These are phyloP conservation scores for Timandra comae DNA, from an alignment of 2,888 invertebrate genomes.

Conservation along the genomic window DNA sequence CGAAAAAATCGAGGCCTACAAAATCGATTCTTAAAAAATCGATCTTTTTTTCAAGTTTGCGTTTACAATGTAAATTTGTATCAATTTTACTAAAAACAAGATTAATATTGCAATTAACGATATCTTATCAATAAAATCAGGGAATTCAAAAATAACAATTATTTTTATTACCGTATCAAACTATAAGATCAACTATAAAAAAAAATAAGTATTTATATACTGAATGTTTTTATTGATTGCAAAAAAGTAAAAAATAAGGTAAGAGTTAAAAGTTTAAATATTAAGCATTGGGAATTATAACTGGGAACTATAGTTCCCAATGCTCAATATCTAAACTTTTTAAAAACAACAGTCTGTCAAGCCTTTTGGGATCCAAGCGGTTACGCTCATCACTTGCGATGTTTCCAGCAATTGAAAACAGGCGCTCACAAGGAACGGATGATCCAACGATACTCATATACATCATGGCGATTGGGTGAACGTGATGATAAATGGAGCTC, in stretches of 20 bases:
- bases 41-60: slow-evolving; percentile 1
- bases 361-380: slow-evolving; percentile 21
- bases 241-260: background rate
- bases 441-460: slow-evolving; percentile 19
- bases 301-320: slow-evolving; percentile 5
- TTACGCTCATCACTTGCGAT: slow-evolving; percentile 23
- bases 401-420: slow-evolving; percentile 5
- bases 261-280: background rate
- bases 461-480: slow-evolving; percentile 25
- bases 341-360: slow-evolving; percentile 21
- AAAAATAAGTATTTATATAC: slow-evolving; percentile 1
- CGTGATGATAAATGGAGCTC: slow-evolving; percentile 26
- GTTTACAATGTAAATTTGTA: slow-evolving; percentile 2
- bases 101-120: slow-evolving; percentile 3
- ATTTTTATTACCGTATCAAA: slow-evolving; percentile 8
- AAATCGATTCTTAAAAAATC: slow-evolving; percentile 1
- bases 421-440: slow-evolving; percentile 16
- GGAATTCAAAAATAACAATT: slow-evolving; percentile 1
- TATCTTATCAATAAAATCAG: slow-evolving; percentile 2
- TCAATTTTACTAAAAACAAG: slow-evolving; percentile 6
- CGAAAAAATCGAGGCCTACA: slow-evolving; percentile 3
- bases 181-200: slow-evolving; percentile 5
- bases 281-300: too few species aligned
- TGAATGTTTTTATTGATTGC: background rate
- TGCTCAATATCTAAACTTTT: slow-evolving; percentile 10